A percentile compares a stretch with the other conserved stretches of the same genome.
Conservation (phyloP, 2,888 invertebrate species). For the Caradrina kadenii region DNA sequence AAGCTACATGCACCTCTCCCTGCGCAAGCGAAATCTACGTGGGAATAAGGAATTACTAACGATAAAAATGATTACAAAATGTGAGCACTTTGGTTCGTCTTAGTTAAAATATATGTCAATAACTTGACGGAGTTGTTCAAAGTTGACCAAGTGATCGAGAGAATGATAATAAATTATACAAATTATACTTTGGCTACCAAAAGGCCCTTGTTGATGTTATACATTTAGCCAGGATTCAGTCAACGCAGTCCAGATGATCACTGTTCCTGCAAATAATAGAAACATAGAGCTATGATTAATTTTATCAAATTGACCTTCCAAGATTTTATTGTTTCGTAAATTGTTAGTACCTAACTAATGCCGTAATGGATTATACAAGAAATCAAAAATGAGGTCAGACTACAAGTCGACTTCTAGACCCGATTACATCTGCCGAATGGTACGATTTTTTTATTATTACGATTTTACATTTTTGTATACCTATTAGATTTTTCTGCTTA, state of each 20-base stretch:
- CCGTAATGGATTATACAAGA: conserved; percentile 14
- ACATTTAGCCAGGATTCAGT: conserved; percentile 19
- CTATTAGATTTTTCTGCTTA: conserved; percentile 40
- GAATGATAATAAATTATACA: conserved; percentile 1
- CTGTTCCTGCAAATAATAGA: conserved; percentile 19
- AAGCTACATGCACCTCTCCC: not conserved
- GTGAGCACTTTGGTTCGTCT: no score
- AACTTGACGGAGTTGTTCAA: conserved; percentile 1
- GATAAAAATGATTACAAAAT: no score
- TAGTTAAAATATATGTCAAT: conserved; percentile 4
- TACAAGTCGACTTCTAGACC: conserved; percentile 31
- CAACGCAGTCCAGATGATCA: conserved; percentile 10
- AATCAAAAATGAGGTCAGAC: conserved; percentile 32
- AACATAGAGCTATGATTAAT: conserved; percentile 14
- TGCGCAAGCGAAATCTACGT: conserved; percentile 1
- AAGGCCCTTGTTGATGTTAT: conserved; percentile 28
- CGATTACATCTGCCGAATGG: conserved; percentile 35
- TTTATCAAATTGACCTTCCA: conserved; percentile 5
- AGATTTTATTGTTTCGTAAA: conserved; percentile 11
- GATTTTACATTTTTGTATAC: not conserved
- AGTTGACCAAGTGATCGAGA: conserved; percentile 16
- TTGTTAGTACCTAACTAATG: conserved; percentile 1
- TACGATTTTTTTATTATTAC: conserved; percentile 32
- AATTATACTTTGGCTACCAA: conserved; percentile 12
- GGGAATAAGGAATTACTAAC: conserved; percentile 23